These are phyloP conservation scores for Hylyphantes graminicola DNA, from an alignment of 1,140 invertebrate genomes.

Conservation along the genomic window DNA sequence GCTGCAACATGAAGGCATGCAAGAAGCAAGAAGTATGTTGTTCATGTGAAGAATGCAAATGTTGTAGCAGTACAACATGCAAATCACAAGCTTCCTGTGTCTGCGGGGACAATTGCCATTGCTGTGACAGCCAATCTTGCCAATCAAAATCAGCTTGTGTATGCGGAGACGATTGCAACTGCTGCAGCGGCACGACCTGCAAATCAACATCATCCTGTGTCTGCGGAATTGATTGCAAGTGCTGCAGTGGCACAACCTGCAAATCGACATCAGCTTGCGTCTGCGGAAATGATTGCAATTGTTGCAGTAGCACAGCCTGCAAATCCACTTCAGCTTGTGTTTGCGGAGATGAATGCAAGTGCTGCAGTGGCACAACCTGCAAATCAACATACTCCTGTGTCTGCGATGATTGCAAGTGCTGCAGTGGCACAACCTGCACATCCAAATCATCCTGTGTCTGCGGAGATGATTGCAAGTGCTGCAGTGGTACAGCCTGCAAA, in stretches of 20 bases:
- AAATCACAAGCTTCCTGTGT: background rate
- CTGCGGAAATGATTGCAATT: background rate
- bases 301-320: background rate
- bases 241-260: background rate
- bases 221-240: background rate
- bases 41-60: background rate
- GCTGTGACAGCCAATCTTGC: background rate
- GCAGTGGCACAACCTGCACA: background rate
- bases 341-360: conserved; percentile 5
- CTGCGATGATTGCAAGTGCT: background rate
- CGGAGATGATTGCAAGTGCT: background rate
- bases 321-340: background rate
- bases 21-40: background rate
- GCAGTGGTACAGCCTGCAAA: background rate
- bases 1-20: background rate
- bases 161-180: background rate
- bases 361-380: background rate
- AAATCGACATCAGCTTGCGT: background rate
- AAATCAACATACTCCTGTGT: background rate
- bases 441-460: background rate
- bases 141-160: background rate
- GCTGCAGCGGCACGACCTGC: background rate
- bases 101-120: background rate
- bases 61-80: background rate
- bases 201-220: background rate